Percentiles rank a stretch among this genome's conserved stretches.
Evolutionary conservation across 2,113 vertebrate genomes (phyloP).

Genomic region (Opisthocomus hoazin): DNA sequence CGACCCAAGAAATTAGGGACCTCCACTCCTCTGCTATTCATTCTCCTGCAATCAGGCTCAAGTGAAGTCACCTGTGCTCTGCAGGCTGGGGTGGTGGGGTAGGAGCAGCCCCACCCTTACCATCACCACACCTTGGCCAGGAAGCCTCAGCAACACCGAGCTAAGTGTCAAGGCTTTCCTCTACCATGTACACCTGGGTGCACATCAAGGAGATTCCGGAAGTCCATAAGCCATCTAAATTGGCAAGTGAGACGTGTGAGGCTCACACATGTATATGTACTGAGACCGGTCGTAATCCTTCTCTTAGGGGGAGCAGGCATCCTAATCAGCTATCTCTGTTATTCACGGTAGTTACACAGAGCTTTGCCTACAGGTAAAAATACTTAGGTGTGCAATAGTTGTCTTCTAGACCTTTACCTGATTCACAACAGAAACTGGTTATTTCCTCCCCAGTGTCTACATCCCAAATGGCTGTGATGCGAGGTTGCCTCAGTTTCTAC

Average conservation of each 20-base stretch:
- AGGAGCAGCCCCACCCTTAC: background rate
- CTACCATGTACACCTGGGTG: background rate
- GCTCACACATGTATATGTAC: fast-evolving
- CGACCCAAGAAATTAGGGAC: fast-evolving
- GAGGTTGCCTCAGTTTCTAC: background rate
- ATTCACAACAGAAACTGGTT: background rate
- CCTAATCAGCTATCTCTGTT: background rate
- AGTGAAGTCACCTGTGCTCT: background rate
- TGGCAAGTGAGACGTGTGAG: background rate
- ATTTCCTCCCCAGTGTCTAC: background rate
- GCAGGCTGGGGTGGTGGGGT: no score
- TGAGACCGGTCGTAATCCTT: background rate
- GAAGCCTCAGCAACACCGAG: background rate
- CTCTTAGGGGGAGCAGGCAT: background rate
- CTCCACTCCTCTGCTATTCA: background rate
- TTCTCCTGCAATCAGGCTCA: background rate
- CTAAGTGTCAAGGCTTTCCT: background rate
- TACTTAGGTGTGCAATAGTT: background rate
- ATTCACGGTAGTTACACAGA: background rate
- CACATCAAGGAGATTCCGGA: background rate
- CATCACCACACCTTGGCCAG: background rate
- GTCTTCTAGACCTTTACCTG: background rate
- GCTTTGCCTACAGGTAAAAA: background rate
- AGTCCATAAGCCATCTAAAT: background rate
- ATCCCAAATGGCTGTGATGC: background rate